phyloP scores from a whole-genome alignment of 2,797 vertebrate species.

The Halcyon leucocephala region DNA sequence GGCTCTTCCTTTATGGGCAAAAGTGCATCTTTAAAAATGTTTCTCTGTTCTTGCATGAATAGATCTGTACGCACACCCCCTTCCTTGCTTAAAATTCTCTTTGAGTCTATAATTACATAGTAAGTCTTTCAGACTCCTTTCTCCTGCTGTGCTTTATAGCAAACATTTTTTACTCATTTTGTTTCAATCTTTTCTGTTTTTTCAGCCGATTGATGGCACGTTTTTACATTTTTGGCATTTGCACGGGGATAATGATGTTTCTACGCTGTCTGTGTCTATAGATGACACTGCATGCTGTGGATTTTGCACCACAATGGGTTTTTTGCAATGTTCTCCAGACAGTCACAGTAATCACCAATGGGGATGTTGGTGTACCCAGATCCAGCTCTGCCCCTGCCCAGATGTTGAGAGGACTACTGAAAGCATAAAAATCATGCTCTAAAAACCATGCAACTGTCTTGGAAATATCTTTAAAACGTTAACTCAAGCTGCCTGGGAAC shows the following conservation, averaged over 20 bases:
- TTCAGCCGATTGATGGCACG: background rate
- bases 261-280: background rate
- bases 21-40: background rate
- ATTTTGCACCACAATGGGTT: background rate
- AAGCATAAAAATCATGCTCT: background rate
- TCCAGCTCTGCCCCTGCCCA: background rate
- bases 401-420: background rate
- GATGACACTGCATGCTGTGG: background rate
- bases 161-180: background rate
- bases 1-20: background rate
- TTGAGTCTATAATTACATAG: background rate
- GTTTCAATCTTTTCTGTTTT: constrained; percentile 1
- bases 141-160: background rate
- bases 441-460: fast-evolving
- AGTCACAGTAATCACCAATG: background rate
- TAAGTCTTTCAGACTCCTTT: background rate
- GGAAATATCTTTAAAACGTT: background rate
- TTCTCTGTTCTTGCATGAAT: background rate
- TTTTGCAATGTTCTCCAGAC: background rate
- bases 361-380: background rate
- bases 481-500: background rate
- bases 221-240: background rate
- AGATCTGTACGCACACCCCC: background rate
- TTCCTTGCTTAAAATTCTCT: constrained; percentile 27
- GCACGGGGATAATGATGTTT: background rate